phyloP scores from a whole-genome alignment of 2,113 vertebrate species.

The Glareola pratincola region DNA sequence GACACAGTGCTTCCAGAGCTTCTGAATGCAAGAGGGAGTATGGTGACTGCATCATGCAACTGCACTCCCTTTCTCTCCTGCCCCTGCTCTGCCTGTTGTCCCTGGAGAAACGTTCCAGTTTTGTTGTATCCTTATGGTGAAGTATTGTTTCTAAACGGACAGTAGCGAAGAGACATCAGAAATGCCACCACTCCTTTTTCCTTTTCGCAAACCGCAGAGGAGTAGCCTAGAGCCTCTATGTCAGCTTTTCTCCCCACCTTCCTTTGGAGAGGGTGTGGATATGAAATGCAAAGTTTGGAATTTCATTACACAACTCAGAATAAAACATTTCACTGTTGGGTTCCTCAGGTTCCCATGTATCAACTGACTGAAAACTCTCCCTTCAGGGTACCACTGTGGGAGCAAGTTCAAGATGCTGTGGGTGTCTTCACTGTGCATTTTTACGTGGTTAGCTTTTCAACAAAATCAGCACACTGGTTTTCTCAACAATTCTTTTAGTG shows the following conservation, averaged over 20 bases:
- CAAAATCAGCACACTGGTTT: background rate
- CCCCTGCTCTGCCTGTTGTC: background rate
- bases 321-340: background rate
- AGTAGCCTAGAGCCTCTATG: background rate
- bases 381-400: background rate
- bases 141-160: background rate
- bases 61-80: background rate
- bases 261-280: background rate
- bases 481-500: background rate
- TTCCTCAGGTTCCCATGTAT: conserved; percentile 1
- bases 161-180: background rate
- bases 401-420: background rate
- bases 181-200: background rate
- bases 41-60: background rate
- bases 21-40: background rate
- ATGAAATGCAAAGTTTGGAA: conserved; percentile 20
- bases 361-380: background rate
- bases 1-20: background rate
- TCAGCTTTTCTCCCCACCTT: background rate
- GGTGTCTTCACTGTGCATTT: background rate
- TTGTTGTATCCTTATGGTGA: background rate
- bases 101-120: background rate
- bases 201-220: background rate
- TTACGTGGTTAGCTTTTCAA: background rate
- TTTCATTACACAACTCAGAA: background rate